Evolutionary conservation across 2,797 vertebrate genomes (phyloP), one percentile per base, ranked within the genome.

Genomic region (Halcyon chelicuti): DNA sequence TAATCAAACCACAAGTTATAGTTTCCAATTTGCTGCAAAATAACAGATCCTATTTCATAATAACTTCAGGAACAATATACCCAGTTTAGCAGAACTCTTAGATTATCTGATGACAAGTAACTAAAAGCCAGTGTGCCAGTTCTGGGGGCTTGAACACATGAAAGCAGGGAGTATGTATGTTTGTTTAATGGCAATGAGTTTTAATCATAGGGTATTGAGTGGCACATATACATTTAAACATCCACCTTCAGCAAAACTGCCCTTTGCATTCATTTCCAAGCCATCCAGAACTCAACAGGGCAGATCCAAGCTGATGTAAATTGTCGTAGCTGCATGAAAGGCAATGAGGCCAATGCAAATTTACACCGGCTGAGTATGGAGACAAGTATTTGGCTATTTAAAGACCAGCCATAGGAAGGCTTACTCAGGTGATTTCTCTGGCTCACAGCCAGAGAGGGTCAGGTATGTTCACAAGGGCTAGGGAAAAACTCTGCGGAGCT

Each of bases 1-100:
- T 91, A 88, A 90, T 91, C 84, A 88, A 87, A 78, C 63, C 74
- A 70, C 57, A 8, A 77, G 80, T 83, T 95, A 92, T 6, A 46
- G 73, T 67, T 95, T 89, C 88, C 90, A 91, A 78, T 95, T 92
- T 94, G 85, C 79, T 90, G 82, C 54, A 60, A 47, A 91, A 52
- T 75, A 95, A 73, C 74, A 77, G 60, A 51, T 78, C 65, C 61
- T 94, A 71, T 94, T 94, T 95, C 91, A 82, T 47, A 82, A 63
- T 20, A 90, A 57, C 62, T 60, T 33, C 28, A 58, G 62, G n/a
- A 95, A 6, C 66, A 68, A 29, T 55, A 58, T 7, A 55, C 35
- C 62, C 40, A 35, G 63, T 82, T 60, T 19, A 93, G 80, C 60
- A 94, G 63, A 52, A 10, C 62, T 65, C 65, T 66, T 2, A 11